These are phyloP conservation scores for Gobio gobio DNA, from an alignment of 2,113 vertebrate genomes.

Conservation along the genomic window DNA sequence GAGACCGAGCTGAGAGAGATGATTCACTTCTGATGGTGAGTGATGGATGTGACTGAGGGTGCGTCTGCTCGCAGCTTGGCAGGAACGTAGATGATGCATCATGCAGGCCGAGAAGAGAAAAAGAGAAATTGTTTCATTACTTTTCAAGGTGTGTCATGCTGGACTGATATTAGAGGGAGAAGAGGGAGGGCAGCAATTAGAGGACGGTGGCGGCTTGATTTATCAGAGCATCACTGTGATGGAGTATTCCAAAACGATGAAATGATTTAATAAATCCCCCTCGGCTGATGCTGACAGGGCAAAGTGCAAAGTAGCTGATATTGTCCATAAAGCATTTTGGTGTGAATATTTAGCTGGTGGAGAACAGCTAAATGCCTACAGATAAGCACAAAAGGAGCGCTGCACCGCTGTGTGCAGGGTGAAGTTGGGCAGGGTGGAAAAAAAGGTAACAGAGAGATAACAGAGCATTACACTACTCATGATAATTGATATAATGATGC, in stretches of 20 bases:
- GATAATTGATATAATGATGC: neutral
- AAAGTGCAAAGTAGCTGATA: constrained; percentile 31
- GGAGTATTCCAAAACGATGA: constrained; percentile 51
- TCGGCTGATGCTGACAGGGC: constrained; percentile 44
- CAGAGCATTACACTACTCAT: neutral
- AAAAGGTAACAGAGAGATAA: neutral
- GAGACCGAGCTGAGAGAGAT: constrained; percentile 30
- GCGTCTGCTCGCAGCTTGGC: constrained; percentile 5
- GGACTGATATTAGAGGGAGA: constrained; percentile 45
- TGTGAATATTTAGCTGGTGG: constrained; percentile 23
- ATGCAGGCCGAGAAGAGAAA: neutral
- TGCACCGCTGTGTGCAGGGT: neutral
- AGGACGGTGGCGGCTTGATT: constrained; percentile 22
- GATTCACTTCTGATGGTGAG: constrained; percentile 25
- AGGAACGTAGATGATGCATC: constrained; percentile 11
- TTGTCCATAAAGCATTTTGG: constrained; percentile 45
- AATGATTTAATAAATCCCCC: constrained; percentile 55
- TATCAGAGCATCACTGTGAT: constrained; percentile 45
- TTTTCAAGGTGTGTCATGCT: constrained; percentile 41
- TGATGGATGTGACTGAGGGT: constrained; percentile 17
- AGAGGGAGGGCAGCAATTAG: constrained; percentile 51
- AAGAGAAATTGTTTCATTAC: constrained; percentile 54
- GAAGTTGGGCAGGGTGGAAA: neutral
- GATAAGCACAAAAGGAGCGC: constrained; percentile 10
- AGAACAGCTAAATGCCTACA: constrained; percentile 8